phyloP scores from a whole-genome alignment of 2,797 vertebrate species.

The Zalophus californianus region DNA sequence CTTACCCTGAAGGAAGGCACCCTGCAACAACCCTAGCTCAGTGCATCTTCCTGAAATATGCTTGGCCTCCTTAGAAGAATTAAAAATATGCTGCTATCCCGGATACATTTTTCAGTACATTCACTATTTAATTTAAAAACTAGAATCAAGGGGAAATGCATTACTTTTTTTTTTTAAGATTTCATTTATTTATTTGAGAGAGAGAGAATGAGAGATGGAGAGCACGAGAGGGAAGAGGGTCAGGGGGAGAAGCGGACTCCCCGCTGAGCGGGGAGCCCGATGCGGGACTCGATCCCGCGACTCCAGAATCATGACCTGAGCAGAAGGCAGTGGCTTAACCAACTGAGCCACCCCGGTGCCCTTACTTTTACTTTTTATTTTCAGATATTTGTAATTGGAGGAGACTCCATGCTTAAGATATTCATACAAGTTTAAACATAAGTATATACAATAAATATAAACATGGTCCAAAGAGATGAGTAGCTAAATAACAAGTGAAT shows the following conservation, averaged over 20 bases:
- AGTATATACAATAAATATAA: neutral
- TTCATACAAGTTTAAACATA: neutral
- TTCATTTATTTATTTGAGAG: neutral
- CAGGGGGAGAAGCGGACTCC: too few relatives aligned
- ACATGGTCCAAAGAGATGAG: neutral
- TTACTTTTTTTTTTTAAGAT: neutral
- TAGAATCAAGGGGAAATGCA: neutral
- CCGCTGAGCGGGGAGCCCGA: too few relatives aligned
- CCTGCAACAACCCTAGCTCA: neutral
- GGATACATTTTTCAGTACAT: neutral
- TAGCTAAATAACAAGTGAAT: neutral
- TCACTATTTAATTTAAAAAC: neutral
- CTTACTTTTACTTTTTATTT: neutral
- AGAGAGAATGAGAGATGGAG: too few relatives aligned
- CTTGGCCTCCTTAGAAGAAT: neutral
- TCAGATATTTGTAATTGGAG: neutral
- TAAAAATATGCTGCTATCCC: neutral
- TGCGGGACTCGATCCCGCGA: too few relatives aligned
- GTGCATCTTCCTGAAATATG: neutral
- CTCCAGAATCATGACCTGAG: too few relatives aligned
- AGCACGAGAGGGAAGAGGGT: too few relatives aligned
- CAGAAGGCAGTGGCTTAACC: too few relatives aligned
- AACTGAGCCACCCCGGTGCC: too few relatives aligned
- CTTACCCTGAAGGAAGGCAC: neutral
- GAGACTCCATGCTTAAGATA: neutral